phyloP scores from a whole-genome alignment of 2,797 vertebrate genomes.

The Phataginus tricuspis region DNA sequence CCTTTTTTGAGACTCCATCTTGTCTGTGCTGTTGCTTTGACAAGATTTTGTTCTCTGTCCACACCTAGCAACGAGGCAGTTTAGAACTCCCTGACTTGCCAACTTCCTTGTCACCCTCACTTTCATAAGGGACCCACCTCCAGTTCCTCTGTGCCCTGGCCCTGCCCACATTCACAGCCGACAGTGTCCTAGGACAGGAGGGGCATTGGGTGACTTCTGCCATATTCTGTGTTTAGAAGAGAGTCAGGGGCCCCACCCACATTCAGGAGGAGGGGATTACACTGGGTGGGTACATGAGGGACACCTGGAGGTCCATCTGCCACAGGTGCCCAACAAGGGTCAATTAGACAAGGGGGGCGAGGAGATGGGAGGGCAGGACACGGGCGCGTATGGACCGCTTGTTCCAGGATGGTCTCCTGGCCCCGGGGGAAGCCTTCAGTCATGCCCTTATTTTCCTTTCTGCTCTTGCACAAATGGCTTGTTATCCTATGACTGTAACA shows the following conservation, averaged over 20 bases:
- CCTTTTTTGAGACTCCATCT: background rate
- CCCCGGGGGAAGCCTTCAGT: rapidly evolving
- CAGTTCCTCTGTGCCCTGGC: background rate
- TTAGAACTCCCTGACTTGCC: background rate
- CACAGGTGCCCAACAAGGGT: background rate
- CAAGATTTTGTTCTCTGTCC: background rate
- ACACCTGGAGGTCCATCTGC: background rate
- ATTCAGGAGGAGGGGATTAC: background rate
- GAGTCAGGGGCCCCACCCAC: background rate
- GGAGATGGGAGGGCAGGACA: no score
- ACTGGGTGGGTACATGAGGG: background rate
- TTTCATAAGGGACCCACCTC: rapidly evolving
- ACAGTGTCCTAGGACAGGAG: background rate
- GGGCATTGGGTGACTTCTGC: background rate
- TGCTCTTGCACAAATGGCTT: background rate
- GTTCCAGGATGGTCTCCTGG: background rate
- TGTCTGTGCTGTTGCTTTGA: background rate
- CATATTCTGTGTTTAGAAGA: background rate
- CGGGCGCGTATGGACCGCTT: rapidly evolving
- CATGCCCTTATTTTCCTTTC: rapidly evolving
- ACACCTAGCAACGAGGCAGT: background rate
- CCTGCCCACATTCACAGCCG: background rate
- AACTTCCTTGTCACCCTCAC: background rate
- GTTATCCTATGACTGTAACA: background rate
- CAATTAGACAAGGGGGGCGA: background rate